These are phyloP conservation scores for Euleptes europaea DNA, from an alignment of 2,113 vertebrate genomes.

Conservation along the genomic window DNA sequence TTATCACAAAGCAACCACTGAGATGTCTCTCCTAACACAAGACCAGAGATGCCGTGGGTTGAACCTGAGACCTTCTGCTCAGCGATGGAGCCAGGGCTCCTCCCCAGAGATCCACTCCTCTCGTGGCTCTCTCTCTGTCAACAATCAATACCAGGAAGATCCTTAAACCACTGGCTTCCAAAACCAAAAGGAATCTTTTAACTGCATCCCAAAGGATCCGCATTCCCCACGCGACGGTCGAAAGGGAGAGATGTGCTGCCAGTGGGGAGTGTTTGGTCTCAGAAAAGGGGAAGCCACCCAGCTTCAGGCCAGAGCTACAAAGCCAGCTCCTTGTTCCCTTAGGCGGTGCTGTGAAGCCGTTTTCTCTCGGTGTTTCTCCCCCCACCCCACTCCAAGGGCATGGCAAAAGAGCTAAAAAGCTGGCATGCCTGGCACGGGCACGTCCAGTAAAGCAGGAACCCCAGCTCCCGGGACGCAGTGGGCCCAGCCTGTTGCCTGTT, in stretches of 20 bases:
- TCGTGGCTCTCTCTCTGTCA: too few relatives aligned
- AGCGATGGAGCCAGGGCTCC: background rate
- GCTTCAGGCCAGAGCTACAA: background rate
- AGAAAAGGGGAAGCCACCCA: background rate
- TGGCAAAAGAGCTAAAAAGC: background rate
- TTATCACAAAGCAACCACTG: background rate
- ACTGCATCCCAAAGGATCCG: background rate
- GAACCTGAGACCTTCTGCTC: too few relatives aligned
- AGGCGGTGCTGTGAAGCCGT: background rate
- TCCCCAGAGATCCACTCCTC: background rate
- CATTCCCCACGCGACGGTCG: background rate
- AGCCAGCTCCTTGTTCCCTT: too few relatives aligned
- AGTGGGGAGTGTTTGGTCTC: background rate
- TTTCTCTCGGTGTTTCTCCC: too few relatives aligned
- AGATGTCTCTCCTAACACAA: too few relatives aligned
- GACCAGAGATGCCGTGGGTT: too few relatives aligned
- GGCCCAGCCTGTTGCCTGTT: constrained; percentile 11
- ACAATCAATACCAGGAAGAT: too few relatives aligned
- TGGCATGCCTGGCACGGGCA: too few relatives aligned
- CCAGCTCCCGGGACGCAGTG: background rate
- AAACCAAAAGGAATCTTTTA: background rate
- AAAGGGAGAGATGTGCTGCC: background rate
- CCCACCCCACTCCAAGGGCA: background rate
- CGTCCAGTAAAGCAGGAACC: background rate
- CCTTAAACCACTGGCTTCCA: too few relatives aligned